phyloP scores from a whole-genome alignment of 2,888 invertebrate species.

The Brachyptera putata region DNA sequence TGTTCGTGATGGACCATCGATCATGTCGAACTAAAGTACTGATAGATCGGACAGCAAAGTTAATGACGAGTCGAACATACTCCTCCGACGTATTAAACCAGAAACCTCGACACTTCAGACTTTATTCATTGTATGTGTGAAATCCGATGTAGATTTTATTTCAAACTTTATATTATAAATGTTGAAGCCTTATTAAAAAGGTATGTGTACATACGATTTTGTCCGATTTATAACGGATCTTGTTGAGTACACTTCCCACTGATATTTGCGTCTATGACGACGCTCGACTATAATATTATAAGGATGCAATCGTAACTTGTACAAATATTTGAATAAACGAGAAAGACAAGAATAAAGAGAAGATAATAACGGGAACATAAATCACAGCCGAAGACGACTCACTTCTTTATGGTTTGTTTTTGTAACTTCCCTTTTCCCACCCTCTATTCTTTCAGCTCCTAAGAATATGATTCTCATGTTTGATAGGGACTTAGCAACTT shows the following conservation, averaged over 20 bases:
- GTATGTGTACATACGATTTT: conserved; percentile 17
- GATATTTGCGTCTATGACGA: background rate
- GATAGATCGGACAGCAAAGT: conserved; percentile 5
- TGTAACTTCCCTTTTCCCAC: conserved; percentile 9
- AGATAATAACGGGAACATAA: conserved; percentile 16
- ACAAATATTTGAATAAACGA: conserved; percentile 27
- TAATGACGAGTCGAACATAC: conserved; percentile 12
- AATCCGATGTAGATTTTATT: too few relatives aligned
- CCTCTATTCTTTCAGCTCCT: background rate
- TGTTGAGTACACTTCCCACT: background rate
- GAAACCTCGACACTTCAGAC: background rate
- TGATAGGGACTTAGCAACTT: conserved; percentile 25
- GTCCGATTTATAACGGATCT: conserved; percentile 6
- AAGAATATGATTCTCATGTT: conserved; percentile 1
- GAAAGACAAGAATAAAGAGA: conserved; percentile 9
- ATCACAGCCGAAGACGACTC: conserved; percentile 14
- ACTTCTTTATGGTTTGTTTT: conserved; percentile 18
- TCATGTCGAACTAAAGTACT: conserved; percentile 2
- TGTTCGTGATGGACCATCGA: conserved; percentile 16
- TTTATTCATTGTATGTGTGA: too few relatives aligned
- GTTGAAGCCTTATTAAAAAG: conserved; percentile 15
- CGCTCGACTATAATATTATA: background rate
- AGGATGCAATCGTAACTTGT: background rate
- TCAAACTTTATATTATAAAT: too few relatives aligned
- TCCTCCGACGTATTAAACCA: background rate